Conservation (phyloP, 2,797 vertebrate species). For the Hyperoplus lanceolatus region DNA sequence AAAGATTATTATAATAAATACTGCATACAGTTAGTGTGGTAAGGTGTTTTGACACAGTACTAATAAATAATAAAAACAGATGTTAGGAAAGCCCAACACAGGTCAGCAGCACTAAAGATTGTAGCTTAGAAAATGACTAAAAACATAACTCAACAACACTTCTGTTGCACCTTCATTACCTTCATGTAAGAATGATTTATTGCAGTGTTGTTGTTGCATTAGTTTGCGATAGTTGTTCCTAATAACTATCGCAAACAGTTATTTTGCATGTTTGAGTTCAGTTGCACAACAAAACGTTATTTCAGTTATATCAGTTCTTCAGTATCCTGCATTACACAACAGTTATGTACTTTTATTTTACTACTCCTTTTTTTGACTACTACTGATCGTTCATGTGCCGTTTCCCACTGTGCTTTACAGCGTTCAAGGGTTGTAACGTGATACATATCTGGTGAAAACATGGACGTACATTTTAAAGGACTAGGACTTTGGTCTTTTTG, state of each 20-base stretch:
- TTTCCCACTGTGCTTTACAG: neutral
- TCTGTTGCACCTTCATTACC: neutral
- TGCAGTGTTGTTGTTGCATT: neutral
- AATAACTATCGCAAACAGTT: neutral
- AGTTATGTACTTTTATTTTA: neutral
- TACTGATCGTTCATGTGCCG: neutral
- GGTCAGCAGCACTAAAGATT: neutral
- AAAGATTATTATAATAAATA: neutral
- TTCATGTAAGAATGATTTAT: neutral
- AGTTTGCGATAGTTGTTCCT: neutral
- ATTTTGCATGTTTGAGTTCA: neutral
- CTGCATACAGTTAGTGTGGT: neutral
- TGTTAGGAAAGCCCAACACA: too few relatives aligned
- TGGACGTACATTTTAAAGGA: neutral
- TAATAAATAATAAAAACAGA: neutral
- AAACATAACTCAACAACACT: neutral
- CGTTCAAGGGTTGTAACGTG: neutral
- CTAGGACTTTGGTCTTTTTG: neutral
- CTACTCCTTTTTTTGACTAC: neutral
- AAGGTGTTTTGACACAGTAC: neutral
- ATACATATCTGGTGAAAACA: neutral
- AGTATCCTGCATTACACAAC: conserved; percentile 1
- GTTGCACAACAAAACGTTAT: conserved; percentile 45
- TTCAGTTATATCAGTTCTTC: conserved; percentile 21
- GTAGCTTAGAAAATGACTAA: neutral